Evolutionary conservation across 2,888 invertebrate genomes (phyloP), one percentile per base, ranked within the genome.

Genomic region (Andrena minutula): DNA sequence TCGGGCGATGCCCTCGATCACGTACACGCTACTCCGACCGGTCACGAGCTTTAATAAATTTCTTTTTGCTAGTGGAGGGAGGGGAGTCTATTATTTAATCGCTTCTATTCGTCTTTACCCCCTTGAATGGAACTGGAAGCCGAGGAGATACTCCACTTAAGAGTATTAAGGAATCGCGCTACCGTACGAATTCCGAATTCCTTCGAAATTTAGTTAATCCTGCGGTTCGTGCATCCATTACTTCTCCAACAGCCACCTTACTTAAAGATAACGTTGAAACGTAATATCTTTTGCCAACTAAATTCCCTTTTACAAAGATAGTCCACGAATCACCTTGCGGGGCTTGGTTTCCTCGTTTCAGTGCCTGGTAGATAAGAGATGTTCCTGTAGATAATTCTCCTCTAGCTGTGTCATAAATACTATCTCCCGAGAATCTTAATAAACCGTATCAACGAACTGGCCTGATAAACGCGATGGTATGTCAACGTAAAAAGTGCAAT

Each of bases 1-100:
- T 72, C 61, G 73, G 61, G 23, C 78, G 49, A 70, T 73, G 56
- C 51, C 78, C 73, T 66, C 78, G 73, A 78, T 83, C 83, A 83
- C 83, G 83, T 83, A 74, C 66, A 56, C 35, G 56, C 26, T 73
- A 65, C 51, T 23, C 35, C 58, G 20, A 41, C 47, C 53, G 63
- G 61, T 60, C 78, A 68, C 68, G 56, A 23, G 41, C 66, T 68
- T 74, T 64, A 68, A 71, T 83, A 70, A 83, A 74, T 74, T 78
- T 63, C 65, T 51, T 53, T 49, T 63, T 20, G 8, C 16, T 41
- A 10, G 32, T 1, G 8, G 10, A 4, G 4, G 30, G 7, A 2
- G 56, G 56, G n/a, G 51, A 8, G 41, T 35, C 56, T 58, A 49
- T 70, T 70, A 70, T 83, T 83, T 64, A 68, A 58, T 71, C 68